Evolutionary conservation across 2,113 vertebrate species (phyloP).

Genomic region (Acrocephalus kingi): DNA sequence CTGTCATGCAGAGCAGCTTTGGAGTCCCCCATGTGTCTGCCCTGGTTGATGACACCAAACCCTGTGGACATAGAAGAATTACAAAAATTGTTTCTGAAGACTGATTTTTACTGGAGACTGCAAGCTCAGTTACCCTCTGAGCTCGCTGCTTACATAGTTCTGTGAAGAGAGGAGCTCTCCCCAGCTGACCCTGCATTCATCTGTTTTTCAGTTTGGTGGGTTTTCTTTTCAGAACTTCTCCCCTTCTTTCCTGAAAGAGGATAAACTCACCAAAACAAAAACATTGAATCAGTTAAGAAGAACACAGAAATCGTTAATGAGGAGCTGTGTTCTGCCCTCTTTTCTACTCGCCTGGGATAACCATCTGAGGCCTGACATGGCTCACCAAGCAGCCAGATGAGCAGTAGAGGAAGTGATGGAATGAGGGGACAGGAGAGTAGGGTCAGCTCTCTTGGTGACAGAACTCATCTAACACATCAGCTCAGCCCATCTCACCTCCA

Average conservation of each 20-base stretch:
- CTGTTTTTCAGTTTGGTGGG: not conserved
- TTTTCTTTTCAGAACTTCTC: not conserved
- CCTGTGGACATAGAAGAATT: not conserved
- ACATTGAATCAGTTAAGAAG: not conserved
- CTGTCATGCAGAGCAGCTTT: rapidly evolving
- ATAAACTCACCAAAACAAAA: not conserved
- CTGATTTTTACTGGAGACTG: not conserved
- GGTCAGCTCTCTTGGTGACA: not conserved
- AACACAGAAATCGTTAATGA: not conserved
- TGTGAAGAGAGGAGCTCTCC: not conserved
- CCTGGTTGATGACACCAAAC: not conserved
- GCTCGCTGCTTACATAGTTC: not conserved
- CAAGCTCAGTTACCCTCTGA: not conserved
- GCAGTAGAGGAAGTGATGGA: not conserved
- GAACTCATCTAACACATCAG: not conserved
- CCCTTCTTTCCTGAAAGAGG: not conserved
- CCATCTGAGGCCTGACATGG: not conserved
- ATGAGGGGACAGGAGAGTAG: not conserved
- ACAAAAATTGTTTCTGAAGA: not conserved
- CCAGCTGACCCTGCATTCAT: not conserved
- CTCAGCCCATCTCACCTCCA: not conserved
- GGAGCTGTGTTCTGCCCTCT: not conserved
- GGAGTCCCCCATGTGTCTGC: not conserved
- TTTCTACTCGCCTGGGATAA: not conserved
- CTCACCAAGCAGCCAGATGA: not conserved